Evolutionary conservation across 1,140 invertebrate genomes (phyloP), one percentile per base, ranked within the genome.

Genomic region (Zophobas atratus): DNA sequence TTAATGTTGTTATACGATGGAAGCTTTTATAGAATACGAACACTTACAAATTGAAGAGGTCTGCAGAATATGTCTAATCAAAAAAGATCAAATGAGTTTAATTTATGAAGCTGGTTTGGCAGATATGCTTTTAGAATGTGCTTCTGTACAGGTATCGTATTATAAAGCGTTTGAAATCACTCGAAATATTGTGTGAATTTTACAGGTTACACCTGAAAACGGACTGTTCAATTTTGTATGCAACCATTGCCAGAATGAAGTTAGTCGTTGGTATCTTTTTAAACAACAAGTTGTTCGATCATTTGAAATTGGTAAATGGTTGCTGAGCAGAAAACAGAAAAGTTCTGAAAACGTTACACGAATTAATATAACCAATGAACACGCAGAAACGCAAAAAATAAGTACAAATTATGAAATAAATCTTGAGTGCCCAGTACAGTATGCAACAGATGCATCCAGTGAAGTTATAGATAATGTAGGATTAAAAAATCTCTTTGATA

Each of bases 141-240:
- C 72, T 71, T 78, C 72, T 2, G 6, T 78, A 8, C 72, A 78
- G 49, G 77, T 78, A 78, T 20, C 20, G 20, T 20, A 20, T 20
- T 20, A 20, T 20, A 20, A 20, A 20, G 20, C 20, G 20, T 20
- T 20, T 20, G 20, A 20, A 20, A 20, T 20, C 20, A 20, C 20
- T 20, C 20, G 20, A 20, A 20, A 20, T 20, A 20, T 20, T 20
- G 20, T 20, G 20, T 20, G 20, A 20, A 41, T 32, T 36, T 67
- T 71, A 8, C 8, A 79, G 78, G 74, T 79, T 8, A 76, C 67
- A 6, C 70, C 75, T 6, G 75, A 79, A 33, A 67, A 73, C 38
- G 74, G 74, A 55, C 33, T 79, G 34, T 79, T 76, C 41, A 79
- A 76, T 76, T 70, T 79, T 33, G 70, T 79, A 38, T 79, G 78